These are phyloP conservation scores for Cylloceria caligata DNA, from an alignment of 2,888 invertebrate species.

Conservation along the genomic window DNA sequence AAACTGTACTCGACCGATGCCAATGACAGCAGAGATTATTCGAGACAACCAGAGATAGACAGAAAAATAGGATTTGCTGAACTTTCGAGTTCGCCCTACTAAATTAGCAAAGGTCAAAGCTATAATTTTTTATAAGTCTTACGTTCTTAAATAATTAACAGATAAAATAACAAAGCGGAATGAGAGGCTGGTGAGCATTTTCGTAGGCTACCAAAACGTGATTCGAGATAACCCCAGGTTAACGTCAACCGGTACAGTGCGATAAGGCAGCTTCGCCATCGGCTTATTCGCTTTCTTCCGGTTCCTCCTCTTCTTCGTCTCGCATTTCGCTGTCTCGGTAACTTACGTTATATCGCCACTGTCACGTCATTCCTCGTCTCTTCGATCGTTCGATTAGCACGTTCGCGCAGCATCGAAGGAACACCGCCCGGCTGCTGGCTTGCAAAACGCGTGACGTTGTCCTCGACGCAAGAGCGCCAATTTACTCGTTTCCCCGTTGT, in stretches of 20 bases:
- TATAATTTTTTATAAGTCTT: too few species aligned
- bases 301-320: constrained; percentile 38
- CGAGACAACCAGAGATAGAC: too few species aligned
- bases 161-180: neutral
- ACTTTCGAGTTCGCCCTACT: too few species aligned
- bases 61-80: too few species aligned
- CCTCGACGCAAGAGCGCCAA: constrained; percentile 8
- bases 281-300: constrained; percentile 58
- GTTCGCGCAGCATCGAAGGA: constrained; percentile 60
- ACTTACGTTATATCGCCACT: constrained; percentile 39
- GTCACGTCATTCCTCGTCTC: constrained; percentile 43
- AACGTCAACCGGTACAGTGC: constrained; percentile 50
- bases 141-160: neutral
- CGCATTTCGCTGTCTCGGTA: constrained; percentile 21
- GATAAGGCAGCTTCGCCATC: constrained; percentile 52
- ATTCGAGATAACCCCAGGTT: too few species aligned
- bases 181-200: neutral
- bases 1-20: too few species aligned
- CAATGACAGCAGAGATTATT: too few species aligned
- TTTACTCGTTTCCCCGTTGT: constrained; percentile 48
- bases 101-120: too few species aligned
- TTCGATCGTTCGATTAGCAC: constrained; percentile 69
- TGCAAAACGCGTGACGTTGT: constrained; percentile 27
- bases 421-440: constrained; percentile 38
- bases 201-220: constrained; percentile 6